Conservation (phyloP, 2,797 vertebrate species). For the Atherinosoma microstoma region DNA sequence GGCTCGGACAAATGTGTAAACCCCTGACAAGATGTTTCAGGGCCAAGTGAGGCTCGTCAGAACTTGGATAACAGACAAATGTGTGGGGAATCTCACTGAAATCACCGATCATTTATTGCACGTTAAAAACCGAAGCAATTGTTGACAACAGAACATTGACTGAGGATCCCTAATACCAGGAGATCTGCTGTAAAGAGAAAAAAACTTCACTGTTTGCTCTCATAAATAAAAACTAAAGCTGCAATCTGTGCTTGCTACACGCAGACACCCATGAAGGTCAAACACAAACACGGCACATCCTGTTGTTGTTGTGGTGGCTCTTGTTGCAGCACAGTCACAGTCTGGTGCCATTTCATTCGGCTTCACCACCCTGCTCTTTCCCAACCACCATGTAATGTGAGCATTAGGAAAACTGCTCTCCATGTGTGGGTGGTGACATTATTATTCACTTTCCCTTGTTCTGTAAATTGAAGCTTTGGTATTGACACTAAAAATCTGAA, state of each 20-base stretch:
- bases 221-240: constrained; percentile 23
- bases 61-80: constrained; percentile 45
- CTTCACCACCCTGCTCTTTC: constrained; percentile 61
- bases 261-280: constrained; percentile 28
- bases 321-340: constrained; percentile 53
- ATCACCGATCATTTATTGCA: constrained; percentile 42
- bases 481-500: constrained; percentile 64
- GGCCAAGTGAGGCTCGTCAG: constrained; percentile 45
- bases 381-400: constrained; percentile 34
- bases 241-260: constrained; percentile 23
- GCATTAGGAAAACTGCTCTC: constrained; percentile 50
- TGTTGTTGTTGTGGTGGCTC: constrained; percentile 51
- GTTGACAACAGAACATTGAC: constrained; percentile 19
- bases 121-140: constrained; percentile 22
- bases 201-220: constrained; percentile 7
- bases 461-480: constrained; percentile 72
- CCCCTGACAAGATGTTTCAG: constrained; percentile 42
- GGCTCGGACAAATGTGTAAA: constrained; percentile 46
- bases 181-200: not conserved
- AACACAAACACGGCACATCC: constrained; percentile 32
- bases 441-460: constrained; percentile 70
- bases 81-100: constrained; percentile 43
- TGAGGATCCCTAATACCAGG: constrained; percentile 4
- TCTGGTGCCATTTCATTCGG: constrained; percentile 64
- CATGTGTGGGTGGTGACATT: constrained; percentile 61